phyloP scores from a whole-genome alignment of 1,140 invertebrate genomes.

The Anoplolepis gracilipes region DNA sequence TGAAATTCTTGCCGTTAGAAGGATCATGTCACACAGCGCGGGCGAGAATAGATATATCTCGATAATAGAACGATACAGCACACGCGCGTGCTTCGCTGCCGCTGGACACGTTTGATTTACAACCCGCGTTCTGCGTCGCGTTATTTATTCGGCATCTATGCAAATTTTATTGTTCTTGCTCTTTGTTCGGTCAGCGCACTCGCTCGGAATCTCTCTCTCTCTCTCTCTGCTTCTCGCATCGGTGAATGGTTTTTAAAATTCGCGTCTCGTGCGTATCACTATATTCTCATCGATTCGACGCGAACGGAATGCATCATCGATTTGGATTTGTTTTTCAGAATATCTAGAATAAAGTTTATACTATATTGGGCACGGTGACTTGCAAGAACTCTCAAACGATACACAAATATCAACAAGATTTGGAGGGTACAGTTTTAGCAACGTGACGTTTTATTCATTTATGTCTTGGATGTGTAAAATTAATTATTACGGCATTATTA shows the following conservation, averaged over 20 bases:
- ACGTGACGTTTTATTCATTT: neutral
- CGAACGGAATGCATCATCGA: slow-evolving; percentile 63
- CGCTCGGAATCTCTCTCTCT: slow-evolving; percentile 1
- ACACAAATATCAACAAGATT: neutral
- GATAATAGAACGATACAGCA: slow-evolving; percentile 42
- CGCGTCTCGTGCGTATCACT: slow-evolving; percentile 62
- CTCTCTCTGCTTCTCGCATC: slow-evolving; percentile 16
- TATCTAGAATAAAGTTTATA: neutral
- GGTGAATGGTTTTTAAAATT: slow-evolving; percentile 67
- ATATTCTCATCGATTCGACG: slow-evolving; percentile 41
- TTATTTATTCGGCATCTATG: slow-evolving; percentile 65
- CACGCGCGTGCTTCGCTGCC: slow-evolving; percentile 8
- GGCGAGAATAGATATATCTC: slow-evolving; percentile 21
- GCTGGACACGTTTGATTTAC: slow-evolving; percentile 52
- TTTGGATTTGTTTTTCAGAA: slow-evolving; percentile 31
- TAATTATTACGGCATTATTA: neutral
- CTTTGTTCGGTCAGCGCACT: slow-evolving; percentile 38
- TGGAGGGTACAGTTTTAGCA: neutral
- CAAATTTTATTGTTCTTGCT: slow-evolving; percentile 67
- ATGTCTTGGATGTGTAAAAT: neutral
- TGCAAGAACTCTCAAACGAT: neutral
- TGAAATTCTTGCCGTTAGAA: slow-evolving; percentile 34
- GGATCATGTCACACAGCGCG: slow-evolving; percentile 24
- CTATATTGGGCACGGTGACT: slow-evolving; percentile 11
- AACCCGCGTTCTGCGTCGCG: slow-evolving; percentile 13